A percentile compares a stretch with the other conserved stretches of the same genome.
Evolutionary conservation across 2,797 vertebrate genomes (phyloP).

Genomic region (Apodemus agrarius): DNA sequence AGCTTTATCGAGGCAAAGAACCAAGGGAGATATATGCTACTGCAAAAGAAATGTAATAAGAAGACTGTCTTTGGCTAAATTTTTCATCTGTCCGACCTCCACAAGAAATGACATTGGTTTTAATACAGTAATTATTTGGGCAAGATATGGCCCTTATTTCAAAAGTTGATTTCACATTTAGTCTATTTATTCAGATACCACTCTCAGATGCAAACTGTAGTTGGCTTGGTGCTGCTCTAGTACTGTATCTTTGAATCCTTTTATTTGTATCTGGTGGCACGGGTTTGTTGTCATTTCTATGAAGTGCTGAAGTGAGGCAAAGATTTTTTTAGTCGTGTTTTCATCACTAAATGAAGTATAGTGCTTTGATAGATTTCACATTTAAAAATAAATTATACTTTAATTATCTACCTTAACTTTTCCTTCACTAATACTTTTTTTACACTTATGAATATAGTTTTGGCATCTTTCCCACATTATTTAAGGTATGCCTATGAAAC

Average conservation of each 20-base stretch:
- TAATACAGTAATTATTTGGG: constrained; percentile 75
- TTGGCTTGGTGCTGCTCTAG: constrained; percentile 47
- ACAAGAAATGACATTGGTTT: constrained; percentile 75
- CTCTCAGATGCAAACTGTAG: not conserved
- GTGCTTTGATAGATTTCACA: constrained; percentile 49
- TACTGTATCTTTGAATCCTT: constrained; percentile 62
- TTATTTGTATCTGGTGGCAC: constrained; percentile 70
- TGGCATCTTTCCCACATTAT: not conserved
- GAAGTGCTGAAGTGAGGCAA: constrained; percentile 68
- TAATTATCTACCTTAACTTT: constrained; percentile 73
- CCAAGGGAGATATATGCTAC: constrained; percentile 54
- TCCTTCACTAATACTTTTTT: constrained; percentile 76
- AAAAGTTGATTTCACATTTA: constrained; percentile 70
- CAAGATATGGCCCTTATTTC: constrained; percentile 68
- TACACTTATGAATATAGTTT: constrained; percentile 34
- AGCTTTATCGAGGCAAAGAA: constrained; percentile 74
- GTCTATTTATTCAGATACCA: constrained; percentile 44
- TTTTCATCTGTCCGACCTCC: constrained; percentile 60
- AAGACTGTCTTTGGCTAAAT: constrained; percentile 77
- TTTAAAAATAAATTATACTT: constrained; percentile 82
- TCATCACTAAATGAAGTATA: constrained; percentile 55
- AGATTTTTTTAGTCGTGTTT: constrained; percentile 71
- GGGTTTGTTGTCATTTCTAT: constrained; percentile 77
- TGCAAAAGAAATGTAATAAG: not conserved
- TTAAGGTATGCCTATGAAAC: constrained; percentile 1